A percentile compares a stretch with the other conserved stretches of the same genome.
Evolutionary conservation across 1,140 invertebrate species (phyloP).

Genomic region (Archegozetes longisetosus): DNA sequence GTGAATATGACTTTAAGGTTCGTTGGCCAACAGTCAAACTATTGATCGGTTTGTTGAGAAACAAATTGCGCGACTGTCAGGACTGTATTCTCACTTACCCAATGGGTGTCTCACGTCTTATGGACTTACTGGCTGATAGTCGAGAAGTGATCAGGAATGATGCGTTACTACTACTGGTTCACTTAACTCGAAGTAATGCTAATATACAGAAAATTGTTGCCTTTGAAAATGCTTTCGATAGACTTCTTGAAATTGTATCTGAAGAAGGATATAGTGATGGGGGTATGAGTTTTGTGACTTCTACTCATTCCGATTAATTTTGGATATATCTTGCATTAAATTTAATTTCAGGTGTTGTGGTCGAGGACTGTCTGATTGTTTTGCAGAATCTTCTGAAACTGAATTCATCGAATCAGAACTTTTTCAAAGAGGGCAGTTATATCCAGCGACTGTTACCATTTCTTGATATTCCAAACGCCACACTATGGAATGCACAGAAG

Average conservation of each 20-base stretch:
- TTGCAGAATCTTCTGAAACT: constrained; percentile 86
- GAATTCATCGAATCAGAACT: constrained; percentile 94
- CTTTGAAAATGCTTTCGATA: constrained; percentile 96
- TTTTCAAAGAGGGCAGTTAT: constrained; percentile 91
- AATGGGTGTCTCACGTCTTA: constrained; percentile 92
- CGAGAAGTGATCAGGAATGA: constrained; percentile 94
- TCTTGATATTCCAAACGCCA: constrained; percentile 60
- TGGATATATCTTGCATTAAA: not conserved
- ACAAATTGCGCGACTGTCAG: constrained; percentile 74
- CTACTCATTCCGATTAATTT: not conserved
- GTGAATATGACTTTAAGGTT: constrained; percentile 83
- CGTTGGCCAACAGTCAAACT: constrained; percentile 72
- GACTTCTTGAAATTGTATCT: constrained; percentile 77
- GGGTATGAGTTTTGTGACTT: constrained; percentile 30
- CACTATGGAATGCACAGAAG: constrained; percentile 82
- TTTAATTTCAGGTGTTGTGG: constrained; percentile 53
- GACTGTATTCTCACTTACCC: constrained; percentile 85
- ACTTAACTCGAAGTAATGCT: constrained; percentile 85
- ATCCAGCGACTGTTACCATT: constrained; percentile 70
- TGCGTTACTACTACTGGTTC: constrained; percentile 75
- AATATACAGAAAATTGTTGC: constrained; percentile 99
- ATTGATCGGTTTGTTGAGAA: constrained; percentile 58
- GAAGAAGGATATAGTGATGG: constrained; percentile 87
- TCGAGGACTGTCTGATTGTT: constrained; percentile 91
- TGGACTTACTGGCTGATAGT: constrained; percentile 83